Conservation (phyloP, 2,113 vertebrate genomes). For the Aleadryas rufinucha region DNA sequence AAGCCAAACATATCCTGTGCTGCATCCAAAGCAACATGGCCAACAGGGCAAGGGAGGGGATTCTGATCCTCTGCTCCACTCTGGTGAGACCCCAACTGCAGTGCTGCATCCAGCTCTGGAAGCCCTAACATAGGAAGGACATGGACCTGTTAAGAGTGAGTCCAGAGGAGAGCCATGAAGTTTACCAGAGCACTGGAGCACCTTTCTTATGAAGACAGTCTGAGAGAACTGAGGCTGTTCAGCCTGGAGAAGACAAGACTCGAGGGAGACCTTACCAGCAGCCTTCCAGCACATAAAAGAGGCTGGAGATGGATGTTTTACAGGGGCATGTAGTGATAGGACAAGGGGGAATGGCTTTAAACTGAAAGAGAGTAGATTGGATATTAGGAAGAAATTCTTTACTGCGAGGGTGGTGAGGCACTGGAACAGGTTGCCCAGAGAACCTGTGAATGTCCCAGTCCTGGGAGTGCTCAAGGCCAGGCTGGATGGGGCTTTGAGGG, state of each 20-base stretch:
- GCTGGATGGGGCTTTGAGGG: neutral
- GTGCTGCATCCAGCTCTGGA: neutral
- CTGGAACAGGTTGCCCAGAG: neutral
- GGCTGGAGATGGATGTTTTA: neutral
- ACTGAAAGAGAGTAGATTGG: neutral
- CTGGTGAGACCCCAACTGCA: neutral
- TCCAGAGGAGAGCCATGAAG: neutral
- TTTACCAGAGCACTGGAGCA: neutral
- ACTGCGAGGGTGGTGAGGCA: fast-evolving
- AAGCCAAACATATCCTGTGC: neutral
- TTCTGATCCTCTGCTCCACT: neutral
- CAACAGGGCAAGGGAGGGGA: neutral
- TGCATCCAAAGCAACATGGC: fast-evolving
- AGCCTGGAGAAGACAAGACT: neutral
- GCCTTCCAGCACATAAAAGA: neutral
- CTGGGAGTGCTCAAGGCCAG: neutral
- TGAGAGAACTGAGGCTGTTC: neutral
- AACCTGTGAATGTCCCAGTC: neutral
- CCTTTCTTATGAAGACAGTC: neutral
- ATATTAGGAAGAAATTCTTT: neutral
- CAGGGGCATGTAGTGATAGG: neutral
- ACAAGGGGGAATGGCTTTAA: neutral
- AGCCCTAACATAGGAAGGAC: neutral
- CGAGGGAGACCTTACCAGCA: neutral
- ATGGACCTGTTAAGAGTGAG: too few relatives aligned